phyloP scores from a whole-genome alignment of 2,113 vertebrate genomes.

The Aptenodytes patagonicus region DNA sequence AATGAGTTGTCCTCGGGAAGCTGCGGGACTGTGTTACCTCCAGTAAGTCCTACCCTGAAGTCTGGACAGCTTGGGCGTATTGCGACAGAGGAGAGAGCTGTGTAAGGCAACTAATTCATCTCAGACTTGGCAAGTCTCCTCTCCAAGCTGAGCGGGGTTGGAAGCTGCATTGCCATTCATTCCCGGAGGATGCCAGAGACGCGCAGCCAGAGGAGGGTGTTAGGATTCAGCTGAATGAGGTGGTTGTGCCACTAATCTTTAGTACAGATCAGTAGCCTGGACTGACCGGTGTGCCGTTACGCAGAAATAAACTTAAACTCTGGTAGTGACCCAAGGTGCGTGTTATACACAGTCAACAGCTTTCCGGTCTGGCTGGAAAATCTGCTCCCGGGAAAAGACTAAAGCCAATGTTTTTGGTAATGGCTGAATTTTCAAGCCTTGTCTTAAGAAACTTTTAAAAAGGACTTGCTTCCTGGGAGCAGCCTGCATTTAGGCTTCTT shows the following conservation, averaged over 20 bases:
- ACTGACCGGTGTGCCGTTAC: fast-evolving
- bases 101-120: not conserved
- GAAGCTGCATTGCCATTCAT: not conserved
- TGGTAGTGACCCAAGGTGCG: not conserved
- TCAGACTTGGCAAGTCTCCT: not conserved
- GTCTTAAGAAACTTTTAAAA: not conserved
- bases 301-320: not conserved
- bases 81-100: not conserved
- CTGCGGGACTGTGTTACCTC: not conserved
- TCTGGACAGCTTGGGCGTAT: not conserved
- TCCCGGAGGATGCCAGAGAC: not conserved
- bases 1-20: not conserved
- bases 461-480: not conserved
- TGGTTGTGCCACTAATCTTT: not conserved
- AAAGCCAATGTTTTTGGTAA: not conserved
- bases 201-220: not conserved
- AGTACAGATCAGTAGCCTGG: not conserved
- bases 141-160: not conserved
- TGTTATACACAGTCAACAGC: not conserved
- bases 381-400: not conserved
- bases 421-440: not conserved
- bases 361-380: not conserved
- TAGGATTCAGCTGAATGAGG: not conserved
- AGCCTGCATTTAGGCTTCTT: not conserved
- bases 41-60: not conserved